phyloP scores from a whole-genome alignment of 2,113 vertebrate genomes.

The Cacatua alba region DNA sequence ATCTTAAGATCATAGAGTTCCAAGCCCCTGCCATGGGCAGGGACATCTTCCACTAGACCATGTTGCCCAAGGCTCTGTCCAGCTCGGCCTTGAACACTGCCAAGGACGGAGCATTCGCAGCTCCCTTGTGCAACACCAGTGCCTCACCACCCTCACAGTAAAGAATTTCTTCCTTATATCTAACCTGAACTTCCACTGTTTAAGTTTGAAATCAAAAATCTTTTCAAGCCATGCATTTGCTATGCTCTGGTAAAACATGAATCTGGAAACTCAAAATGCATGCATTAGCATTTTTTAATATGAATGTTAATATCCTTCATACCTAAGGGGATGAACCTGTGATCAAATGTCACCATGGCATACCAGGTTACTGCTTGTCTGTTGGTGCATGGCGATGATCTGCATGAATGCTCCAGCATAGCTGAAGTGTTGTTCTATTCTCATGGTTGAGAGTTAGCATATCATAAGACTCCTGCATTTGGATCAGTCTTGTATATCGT shows the following conservation, averaged over 20 bases:
- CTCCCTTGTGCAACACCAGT: not conserved
- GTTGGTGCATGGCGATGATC: rapidly evolving
- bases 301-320: not conserved
- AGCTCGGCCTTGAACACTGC: not conserved
- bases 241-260: not conserved
- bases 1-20: not conserved
- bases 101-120: not conserved
- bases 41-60: not conserved
- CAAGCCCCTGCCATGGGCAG: not conserved
- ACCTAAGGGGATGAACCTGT: not conserved
- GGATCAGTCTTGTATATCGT: not conserved
- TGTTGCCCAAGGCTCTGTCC: not conserved
- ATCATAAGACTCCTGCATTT: rapidly evolving
- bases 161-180: not conserved
- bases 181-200: not conserved
- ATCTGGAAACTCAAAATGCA: not conserved
- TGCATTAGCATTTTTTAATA: not conserved
- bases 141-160: not conserved
- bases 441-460: not conserved
- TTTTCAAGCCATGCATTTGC: not conserved
- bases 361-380: not conserved
- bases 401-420: not conserved
- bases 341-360: not conserved
- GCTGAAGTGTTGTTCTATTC: not conserved
- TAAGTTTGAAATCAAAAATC: not conserved